phyloP scores from a whole-genome alignment of 2,888 invertebrate species.

The Junonia oenone region DNA sequence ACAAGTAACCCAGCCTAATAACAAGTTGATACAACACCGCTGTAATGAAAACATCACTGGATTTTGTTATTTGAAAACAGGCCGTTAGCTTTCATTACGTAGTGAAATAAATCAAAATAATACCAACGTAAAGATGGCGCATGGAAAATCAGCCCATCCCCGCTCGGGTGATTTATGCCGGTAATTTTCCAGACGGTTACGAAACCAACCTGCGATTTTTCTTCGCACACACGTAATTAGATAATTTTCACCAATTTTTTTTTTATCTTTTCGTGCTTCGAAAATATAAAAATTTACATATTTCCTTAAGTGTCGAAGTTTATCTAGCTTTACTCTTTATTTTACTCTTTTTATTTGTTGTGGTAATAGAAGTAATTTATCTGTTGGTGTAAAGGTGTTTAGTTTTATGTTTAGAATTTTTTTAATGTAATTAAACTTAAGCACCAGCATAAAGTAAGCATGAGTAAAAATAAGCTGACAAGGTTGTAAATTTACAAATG shows the following conservation, averaged over 20 bases:
- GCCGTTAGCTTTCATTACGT: conserved; percentile 75
- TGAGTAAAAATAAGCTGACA: background rate
- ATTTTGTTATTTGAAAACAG: conserved; percentile 64
- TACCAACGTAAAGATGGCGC: conserved; percentile 73
- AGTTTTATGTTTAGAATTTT: background rate
- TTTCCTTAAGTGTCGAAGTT: background rate
- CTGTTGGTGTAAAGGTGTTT: too few relatives aligned
- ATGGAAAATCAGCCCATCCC: conserved; percentile 71
- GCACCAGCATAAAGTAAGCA: background rate
- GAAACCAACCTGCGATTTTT: conserved; percentile 76
- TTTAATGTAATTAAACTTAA: background rate
- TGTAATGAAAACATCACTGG: conserved; percentile 53
- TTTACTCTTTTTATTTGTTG: background rate
- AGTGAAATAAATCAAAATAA: conserved; percentile 76
- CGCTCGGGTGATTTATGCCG: conserved; percentile 35
- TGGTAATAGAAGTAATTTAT: background rate
- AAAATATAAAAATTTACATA: background rate
- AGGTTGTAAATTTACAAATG: background rate
- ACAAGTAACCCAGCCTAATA: background rate
- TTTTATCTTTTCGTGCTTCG: conserved; percentile 10
- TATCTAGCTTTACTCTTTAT: background rate
- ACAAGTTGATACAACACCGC: conserved; percentile 35
- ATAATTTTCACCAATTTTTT: conserved; percentile 60
- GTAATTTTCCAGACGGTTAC: conserved; percentile 58
- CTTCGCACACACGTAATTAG: conserved; percentile 75